Evolutionary conservation across 2,888 invertebrate genomes (phyloP), one percentile per base, ranked within the genome.

Genomic region (Brachyptera putata): DNA sequence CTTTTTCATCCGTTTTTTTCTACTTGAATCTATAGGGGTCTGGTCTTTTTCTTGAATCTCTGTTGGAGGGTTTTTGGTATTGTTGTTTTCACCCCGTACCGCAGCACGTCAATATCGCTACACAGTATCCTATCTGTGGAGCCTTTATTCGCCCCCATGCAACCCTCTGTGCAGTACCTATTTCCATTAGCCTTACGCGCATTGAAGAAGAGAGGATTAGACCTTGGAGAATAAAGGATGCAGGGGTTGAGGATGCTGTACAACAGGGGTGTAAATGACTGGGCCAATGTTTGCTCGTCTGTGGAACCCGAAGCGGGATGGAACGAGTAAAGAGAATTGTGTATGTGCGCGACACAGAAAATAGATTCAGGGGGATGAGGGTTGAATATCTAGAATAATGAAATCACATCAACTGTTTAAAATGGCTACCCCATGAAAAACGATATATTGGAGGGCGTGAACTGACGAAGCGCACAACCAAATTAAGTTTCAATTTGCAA

Each of bases 341-440:
- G 14, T 41, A 16, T 26, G 43, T 57, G 43, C 58, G 22, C 50
- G 25, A 48, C 50, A 48, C 48, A 48, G 36, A 58, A 57, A 34
- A 57, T 46, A 34, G 57, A 49, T 58, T 36, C 48, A 49, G 36
- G 39, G n/a, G 21, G 49, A 57, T n/a, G 26, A 18, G 41, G 60
- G 55, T 37, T 60, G 56, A 57, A 61, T 63, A 53, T 53, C 53
- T 53, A 50, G 56, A 61, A 63, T 63, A 61, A 63, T 58, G 63
- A 63, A 63, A 63, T 61, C 63, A 63, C 63, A 63, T 63, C 63
- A 61, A 58, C 63, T 63, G 63, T 63, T 63, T 63, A 61, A 63
- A 63, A 63, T 63, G 63, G 63, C 63, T 63, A 24, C 63, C 26
- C 59, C 61, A 48, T 58, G 61, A 56, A 63, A 58, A 63, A 3